Evolutionary conservation across 2,797 vertebrate species (phyloP).

Genomic region (Takifugu rubripes): DNA sequence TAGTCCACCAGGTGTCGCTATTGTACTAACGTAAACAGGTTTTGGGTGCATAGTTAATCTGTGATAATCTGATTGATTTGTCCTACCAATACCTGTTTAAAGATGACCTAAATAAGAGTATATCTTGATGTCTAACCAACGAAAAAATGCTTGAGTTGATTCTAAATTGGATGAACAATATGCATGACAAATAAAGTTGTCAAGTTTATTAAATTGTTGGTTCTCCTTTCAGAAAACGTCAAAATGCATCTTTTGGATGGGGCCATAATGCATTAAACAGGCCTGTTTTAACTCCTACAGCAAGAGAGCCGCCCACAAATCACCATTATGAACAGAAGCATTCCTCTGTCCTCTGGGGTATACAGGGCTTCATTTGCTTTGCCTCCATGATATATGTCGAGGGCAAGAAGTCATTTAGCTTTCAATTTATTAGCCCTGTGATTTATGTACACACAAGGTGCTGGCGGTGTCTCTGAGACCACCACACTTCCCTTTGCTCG

Average conservation of each 20-base stretch:
- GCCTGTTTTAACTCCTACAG: constrained; percentile 38
- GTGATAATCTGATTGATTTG: background rate
- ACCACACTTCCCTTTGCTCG: constrained; percentile 3
- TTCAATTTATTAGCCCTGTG: constrained; percentile 75
- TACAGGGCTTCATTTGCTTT: constrained; percentile 71
- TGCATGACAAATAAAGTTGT: too few relatives aligned
- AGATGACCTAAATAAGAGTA: background rate
- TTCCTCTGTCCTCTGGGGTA: constrained; percentile 78
- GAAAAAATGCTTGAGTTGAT: too few relatives aligned
- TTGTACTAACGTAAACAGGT: constrained; percentile 23
- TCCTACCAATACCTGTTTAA: background rate
- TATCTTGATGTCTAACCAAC: too few relatives aligned
- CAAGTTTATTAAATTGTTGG: too few relatives aligned
- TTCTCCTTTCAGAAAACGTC: too few relatives aligned
- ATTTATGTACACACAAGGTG: constrained; percentile 69
- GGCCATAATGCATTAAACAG: too few relatives aligned
- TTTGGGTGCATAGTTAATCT: background rate
- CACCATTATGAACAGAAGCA: constrained; percentile 79
- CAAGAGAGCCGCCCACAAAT: constrained; percentile 69
- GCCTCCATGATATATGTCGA: constrained; percentile 71
- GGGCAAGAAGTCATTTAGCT: constrained; percentile 80
- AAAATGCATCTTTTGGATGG: too few relatives aligned
- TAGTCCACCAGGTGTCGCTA: constrained; percentile 55
- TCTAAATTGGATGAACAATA: too few relatives aligned
- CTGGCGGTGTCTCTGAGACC: constrained; percentile 44